Evolutionary conservation across 92 coral and sea anemone genomes (phyloP), one percentile per base, ranked within the genome.

Genomic region (Palythoa grandis): DNA sequence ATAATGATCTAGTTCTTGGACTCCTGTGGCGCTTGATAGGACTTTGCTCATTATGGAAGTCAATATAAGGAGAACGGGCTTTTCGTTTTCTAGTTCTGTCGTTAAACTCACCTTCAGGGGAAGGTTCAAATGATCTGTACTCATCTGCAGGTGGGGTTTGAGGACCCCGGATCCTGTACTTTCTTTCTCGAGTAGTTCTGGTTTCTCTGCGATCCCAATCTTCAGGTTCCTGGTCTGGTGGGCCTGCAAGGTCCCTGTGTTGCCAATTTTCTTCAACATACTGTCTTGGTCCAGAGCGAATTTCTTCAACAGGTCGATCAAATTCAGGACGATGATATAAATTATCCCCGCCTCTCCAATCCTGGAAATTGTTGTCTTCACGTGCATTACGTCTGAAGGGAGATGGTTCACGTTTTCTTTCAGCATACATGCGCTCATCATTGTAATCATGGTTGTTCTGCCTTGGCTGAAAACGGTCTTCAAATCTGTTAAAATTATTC

Each of bases 1-100:
- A 92, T 66, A 95, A 95, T 77, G 98, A 90, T 82, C 91, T 89
- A 87, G 95, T 94, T 87, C 98, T 90, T 91, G 95, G 92, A 74
- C 88, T 93, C 86, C 91, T 91, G 52, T 83, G 95, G 23, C 88
- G 95, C 87, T 94, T 94, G 10, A 91, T 79, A 70, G 89, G 95
- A 69, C 87, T 91, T 29, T 88, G 91, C 23, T 88, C 89, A 35
- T 90, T 92, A 86, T 86, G 87, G 90, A 54, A 87, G 48, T 87
- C 94, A 52, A 80, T 72, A 87, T 90, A 85, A 60, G 93, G 91
- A 23, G 97, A 93, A 14, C 89, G 94, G 15, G 84, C 94, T 73
- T 92, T 90, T 54, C 94, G 88, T 86, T 94, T 94, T 74, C 93
- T 87, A 88, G 95, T 86, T 56, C 95, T 88, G 86, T 91, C 88